Base-by-base conservation (phyloP, 1,140 invertebrate species). In the Drosophila fuyamai region DNA sequence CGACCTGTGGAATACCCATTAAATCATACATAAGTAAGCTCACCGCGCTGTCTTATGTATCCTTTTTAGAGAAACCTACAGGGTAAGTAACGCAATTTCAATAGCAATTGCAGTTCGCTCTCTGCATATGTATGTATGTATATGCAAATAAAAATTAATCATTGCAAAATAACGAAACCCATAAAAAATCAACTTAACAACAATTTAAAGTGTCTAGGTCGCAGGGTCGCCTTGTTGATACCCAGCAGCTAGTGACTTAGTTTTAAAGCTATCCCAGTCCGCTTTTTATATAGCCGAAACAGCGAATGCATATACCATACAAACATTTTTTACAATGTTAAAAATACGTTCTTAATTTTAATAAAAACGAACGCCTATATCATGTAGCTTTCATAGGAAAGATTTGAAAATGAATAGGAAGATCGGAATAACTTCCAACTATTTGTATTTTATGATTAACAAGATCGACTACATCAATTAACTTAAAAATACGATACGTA, bases 101-200 rank as follows among this genome's bases (percentile, higher is more conserved):
- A 78, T 77, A 78, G 68, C 80, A 79, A 72, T 83, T 79, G 56
- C 71, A 61, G 38, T 74, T 48, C 58, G n/a, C 63, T 27, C 47
- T 35, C 53, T 68, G 46, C 79, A 82, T 74, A 61, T 76, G 36
- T 23, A 23, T 76, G 36, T 23, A 23, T 23, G 23, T 60, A 72
- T 48, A 82, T 82, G 80, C 79, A 88, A 86, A 86, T 81, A 68
- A 76, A 73, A 77, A 83, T 86, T 85, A 79, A 76, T 72, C 76
- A 79, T 79, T 89, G 70, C 67, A 48, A 79, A 88, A 66, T 72
- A 82, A 79, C 70, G 51, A 72, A 88, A 76, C 41, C 51, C 62
- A 72, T 82, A 79, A 70, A 85, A 68, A 80, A 75, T 74, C 53
- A 53, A 53, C 63, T 78, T 50, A 46, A 53, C 70, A 63, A 67